Conservation (phyloP, 2,888 invertebrate species). For the Scrobipalpa atriplicella region DNA sequence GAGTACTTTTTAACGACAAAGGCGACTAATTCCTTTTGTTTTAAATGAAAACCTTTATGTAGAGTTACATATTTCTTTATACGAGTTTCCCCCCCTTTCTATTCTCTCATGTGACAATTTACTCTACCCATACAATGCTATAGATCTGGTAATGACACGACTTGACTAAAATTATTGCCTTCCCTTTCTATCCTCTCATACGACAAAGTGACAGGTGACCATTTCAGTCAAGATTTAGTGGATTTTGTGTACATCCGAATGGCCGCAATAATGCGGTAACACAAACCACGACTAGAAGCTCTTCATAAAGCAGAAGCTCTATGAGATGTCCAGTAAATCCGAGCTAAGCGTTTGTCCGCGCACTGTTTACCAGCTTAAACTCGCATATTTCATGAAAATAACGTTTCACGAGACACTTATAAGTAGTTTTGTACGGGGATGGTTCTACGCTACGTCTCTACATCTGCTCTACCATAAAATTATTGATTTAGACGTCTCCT, state of each 20-base stretch:
- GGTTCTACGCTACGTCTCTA: neutral
- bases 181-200: too few species aligned
- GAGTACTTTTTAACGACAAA: neutral
- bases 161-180: too few species aligned
- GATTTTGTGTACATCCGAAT: too few species aligned
- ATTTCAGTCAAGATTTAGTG: too few species aligned
- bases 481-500: slow-evolving; percentile 5
- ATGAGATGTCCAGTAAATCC: neutral
- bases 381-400: neutral
- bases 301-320: slow-evolving; percentile 6
- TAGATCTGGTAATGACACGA: too few species aligned
- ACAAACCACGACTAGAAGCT: neutral
- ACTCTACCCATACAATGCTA: too few species aligned
- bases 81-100: too few species aligned
- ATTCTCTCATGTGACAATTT: too few species aligned
- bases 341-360: neutral
- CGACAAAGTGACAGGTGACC: too few species aligned
- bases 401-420: neutral
- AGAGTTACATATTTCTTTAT: too few species aligned
- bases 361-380: neutral
- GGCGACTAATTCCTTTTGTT: neutral
- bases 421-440: neutral
- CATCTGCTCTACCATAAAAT: neutral
- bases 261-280: neutral
- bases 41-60: too few species aligned